Base-by-base conservation (phyloP, 2,113 vertebrate genomes). In the Macheiramphus alcinus region DNA sequence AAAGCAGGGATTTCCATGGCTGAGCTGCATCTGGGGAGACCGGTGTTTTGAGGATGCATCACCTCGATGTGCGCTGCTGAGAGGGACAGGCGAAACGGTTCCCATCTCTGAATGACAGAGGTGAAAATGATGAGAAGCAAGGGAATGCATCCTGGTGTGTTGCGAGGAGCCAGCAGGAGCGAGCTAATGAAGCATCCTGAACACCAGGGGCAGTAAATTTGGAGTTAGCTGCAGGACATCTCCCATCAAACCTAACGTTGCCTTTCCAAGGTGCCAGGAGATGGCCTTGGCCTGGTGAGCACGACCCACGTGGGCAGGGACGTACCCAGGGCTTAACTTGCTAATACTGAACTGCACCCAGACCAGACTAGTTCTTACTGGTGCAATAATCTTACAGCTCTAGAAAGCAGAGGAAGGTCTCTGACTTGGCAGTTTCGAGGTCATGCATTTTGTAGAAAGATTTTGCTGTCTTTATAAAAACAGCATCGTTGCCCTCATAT, bases 401-500 rank as follows among this genome's bases (percentile, higher is more conserved):
- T 14, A 36, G 63, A 43, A 68, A 71, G 36, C n/a, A 68, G 18
- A 47, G 34, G 17, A 45, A 59, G 11, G 18, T 17, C 20, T 76
- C 58, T 62, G 43, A 21, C 58, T 32, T 67, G 78, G 66, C 43
- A 80, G 13, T 31, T 80, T 48, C 1, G 3, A 67, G 59, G 25
- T 55, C 0, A 0, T 8, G 11, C 15, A 2, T 74, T 88, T 66
- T 50, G 16, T 19, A 43, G 58, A 13, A 47, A 55, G 23, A 22
- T 70, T 66, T 67, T 58, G 11, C 3, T 62, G 32, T 6, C 79
- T 56, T 75, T 40, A 40, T 32, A 20, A 55, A 53, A 86, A 0
- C 19, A 31, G 11, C 12, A 14, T 27, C 0, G 0, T 32, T 76
- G 11, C 6, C 10, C 14, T 75, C 26, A 1, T 13, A 0, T 4